Evolutionary conservation across 2,797 vertebrate genomes (phyloP).

Genomic region (Anguilla marmorata): DNA sequence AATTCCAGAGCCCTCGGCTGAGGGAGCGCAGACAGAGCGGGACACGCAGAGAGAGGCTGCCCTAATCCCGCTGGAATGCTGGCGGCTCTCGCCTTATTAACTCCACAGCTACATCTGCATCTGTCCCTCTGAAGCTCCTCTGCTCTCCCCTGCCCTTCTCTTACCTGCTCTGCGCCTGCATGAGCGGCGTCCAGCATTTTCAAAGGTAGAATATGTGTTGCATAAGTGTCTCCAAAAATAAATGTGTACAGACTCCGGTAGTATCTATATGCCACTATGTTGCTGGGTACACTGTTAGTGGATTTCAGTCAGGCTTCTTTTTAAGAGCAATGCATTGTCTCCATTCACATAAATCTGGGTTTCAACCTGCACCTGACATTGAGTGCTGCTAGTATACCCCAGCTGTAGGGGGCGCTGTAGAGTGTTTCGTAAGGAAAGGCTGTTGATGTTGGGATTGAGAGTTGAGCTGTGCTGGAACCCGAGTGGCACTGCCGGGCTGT

Average conservation of each 20-base stretch:
- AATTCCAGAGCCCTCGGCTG: not conserved
- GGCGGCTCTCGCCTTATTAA: conserved; percentile 14
- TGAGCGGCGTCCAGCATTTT: not conserved
- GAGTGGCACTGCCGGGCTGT: not conserved
- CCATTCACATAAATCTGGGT: not conserved
- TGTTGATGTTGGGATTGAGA: not conserved
- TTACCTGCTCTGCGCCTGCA: not conserved
- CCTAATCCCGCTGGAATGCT: conserved; percentile 49
- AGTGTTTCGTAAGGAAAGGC: not conserved
- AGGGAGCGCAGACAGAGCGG: conserved; percentile 30
- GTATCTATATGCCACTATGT: not conserved
- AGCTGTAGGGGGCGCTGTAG: not conserved
- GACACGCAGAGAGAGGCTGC: conserved; percentile 42
- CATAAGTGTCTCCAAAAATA: not conserved
- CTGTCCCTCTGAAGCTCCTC: not conserved
- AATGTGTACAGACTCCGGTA: not conserved
- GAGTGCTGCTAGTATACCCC: not conserved
- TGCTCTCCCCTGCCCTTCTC: not conserved
- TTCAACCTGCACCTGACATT: not conserved
- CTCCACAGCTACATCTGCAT: not conserved
- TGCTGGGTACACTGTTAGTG: not conserved
- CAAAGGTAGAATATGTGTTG: not conserved
- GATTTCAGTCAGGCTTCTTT: not conserved
- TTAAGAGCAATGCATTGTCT: not conserved
- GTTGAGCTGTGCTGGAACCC: not conserved